phyloP scores from a whole-genome alignment of 2,888 invertebrate genomes.

The Tipula unca region DNA sequence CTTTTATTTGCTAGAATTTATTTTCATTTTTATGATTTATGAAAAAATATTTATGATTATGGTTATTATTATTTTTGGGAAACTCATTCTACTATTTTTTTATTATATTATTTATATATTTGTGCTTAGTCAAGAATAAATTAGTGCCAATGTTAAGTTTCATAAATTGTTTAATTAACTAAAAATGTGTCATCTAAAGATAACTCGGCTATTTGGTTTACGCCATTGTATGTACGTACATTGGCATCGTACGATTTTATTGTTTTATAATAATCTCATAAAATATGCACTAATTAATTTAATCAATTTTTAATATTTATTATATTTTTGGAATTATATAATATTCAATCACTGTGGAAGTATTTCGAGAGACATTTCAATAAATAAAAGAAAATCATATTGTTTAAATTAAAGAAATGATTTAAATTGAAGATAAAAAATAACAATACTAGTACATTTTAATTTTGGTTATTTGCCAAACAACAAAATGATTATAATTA shows the following conservation, averaged over 20 bases:
- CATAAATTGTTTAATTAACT: neutral
- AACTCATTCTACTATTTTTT: neutral
- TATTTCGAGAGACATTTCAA: too few species aligned
- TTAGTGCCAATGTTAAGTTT: neutral
- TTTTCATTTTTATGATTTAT: neutral
- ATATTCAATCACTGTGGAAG: too few species aligned
- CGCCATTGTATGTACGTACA: too few species aligned
- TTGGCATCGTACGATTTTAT: neutral
- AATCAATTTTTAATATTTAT: too few species aligned
- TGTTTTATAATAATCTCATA: too few species aligned
- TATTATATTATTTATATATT: neutral
- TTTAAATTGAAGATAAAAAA: neutral
- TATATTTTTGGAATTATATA: too few species aligned
- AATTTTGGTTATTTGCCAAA: neutral
- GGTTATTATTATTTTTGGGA: neutral
- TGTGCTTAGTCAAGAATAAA: conserved; percentile 1
- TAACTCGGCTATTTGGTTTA: neutral
- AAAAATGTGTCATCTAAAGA: neutral
- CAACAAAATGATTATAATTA: neutral
- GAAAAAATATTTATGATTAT: neutral
- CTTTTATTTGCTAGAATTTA: neutral
- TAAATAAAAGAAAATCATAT: neutral
- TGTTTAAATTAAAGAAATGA: neutral
- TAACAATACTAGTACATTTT: neutral
- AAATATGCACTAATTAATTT: too few species aligned